Percentiles rank a stretch among this genome's conserved stretches.
These are phyloP conservation scores for Auanema freiburgensis DNA, from an alignment of 2,888 invertebrate species.

Conservation along the genomic window DNA sequence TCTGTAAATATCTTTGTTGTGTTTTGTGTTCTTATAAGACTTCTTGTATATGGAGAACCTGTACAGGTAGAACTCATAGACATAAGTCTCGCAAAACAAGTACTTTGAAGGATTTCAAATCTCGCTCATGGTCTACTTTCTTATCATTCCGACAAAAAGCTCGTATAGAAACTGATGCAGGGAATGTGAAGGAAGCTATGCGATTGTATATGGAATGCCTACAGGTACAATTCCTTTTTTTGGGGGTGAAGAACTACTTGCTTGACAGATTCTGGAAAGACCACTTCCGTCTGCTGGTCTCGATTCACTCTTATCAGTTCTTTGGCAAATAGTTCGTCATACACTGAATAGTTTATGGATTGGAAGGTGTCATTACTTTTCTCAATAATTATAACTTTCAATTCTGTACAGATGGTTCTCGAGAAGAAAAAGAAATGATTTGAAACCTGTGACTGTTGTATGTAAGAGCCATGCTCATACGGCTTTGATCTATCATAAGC, in stretches of 20 bases:
- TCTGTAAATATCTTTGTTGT: constrained; percentile 41
- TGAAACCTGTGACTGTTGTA: constrained; percentile 50
- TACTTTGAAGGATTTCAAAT: constrained; percentile 41
- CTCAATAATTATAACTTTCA: background rate
- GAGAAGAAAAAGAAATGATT: constrained; percentile 29
- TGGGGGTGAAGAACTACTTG: constrained; percentile 19
- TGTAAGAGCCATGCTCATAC: constrained; percentile 61
- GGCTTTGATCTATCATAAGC: constrained; percentile 60
- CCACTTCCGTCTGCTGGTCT: constrained; percentile 55
- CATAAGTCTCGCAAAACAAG: no score
- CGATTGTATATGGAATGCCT: constrained; percentile 56
- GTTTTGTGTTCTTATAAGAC: constrained; percentile 32
- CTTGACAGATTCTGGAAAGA: constrained; percentile 47
- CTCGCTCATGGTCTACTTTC: constrained; percentile 52
- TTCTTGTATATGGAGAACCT: constrained; percentile 47
- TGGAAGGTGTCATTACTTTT: constrained; percentile 45
- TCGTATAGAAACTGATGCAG: constrained; percentile 33
- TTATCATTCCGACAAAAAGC: constrained; percentile 47
- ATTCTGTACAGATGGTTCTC: constrained; percentile 23
- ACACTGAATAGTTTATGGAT: constrained; percentile 60
- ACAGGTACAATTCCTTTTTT: constrained; percentile 24
- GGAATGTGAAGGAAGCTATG: constrained; percentile 58
- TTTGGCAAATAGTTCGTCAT: constrained; percentile 55
- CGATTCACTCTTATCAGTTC: constrained; percentile 49
- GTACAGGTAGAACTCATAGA: no score